These are phyloP conservation scores for Pangasius djambal DNA, from an alignment of 2,797 vertebrate genomes.

Conservation along the genomic window DNA sequence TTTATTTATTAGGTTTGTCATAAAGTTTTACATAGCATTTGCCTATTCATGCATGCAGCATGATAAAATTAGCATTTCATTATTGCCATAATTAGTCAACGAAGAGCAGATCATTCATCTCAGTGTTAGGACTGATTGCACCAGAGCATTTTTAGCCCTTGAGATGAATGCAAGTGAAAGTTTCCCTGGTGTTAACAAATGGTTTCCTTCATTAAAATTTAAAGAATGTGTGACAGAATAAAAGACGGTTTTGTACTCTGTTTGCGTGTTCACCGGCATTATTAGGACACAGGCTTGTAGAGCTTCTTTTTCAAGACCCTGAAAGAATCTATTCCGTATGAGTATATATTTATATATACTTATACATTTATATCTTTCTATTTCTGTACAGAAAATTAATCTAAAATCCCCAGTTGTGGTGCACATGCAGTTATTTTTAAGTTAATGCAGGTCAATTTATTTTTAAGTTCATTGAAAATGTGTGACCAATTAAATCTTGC, in stretches of 20 bases:
- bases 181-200: slow-evolving; percentile 57
- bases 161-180: slow-evolving; percentile 65
- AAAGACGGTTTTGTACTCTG: slow-evolving; percentile 31
- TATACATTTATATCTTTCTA: background rate
- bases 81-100: slow-evolving; percentile 91
- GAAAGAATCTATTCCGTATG: background rate
- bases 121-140: slow-evolving; percentile 74
- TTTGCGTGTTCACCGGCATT: slow-evolving; percentile 16
- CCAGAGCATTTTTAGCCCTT: slow-evolving; percentile 70
- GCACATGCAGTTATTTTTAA: background rate
- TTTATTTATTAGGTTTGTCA: slow-evolving; percentile 88
- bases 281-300: background rate
- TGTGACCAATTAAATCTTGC: background rate
- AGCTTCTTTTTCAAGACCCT: background rate
- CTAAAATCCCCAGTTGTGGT: background rate
- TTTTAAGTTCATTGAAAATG: background rate
- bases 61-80: slow-evolving; percentile 93
- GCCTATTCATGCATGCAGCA: slow-evolving; percentile 84
- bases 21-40: slow-evolving; percentile 78
- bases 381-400: background rate
- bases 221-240: slow-evolving; percentile 31
- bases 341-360: too few species aligned
- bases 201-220: slow-evolving; percentile 38
- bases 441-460: background rate
- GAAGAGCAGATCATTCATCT: slow-evolving; percentile 88